Percentiles rank a stretch among this genome's conserved stretches.
Evolutionary conservation across 1,140 invertebrate species (phyloP).

Genomic region (Neodiprion pinetum): DNA sequence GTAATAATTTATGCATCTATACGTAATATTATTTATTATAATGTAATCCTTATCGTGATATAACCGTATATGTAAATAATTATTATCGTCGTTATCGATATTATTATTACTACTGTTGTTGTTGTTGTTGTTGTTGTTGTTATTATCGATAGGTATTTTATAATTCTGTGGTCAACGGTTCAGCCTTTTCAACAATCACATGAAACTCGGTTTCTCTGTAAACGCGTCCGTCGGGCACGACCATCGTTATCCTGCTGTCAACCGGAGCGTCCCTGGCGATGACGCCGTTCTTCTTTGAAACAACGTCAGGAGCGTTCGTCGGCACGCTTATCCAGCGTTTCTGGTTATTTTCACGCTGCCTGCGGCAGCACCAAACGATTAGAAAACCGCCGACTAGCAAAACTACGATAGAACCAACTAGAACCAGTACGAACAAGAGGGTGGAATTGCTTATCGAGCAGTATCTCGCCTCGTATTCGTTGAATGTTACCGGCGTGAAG

Average conservation of each 20-base stretch:
- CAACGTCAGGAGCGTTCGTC: conserved; percentile 54
- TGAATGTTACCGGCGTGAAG: conserved; percentile 37
- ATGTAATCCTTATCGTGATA: too few species aligned
- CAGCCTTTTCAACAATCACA: conserved; percentile 81
- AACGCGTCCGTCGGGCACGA: conserved; percentile 79
- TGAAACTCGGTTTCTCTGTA: conserved; percentile 86
- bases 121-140: background rate
- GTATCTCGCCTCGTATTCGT: conserved; percentile 44
- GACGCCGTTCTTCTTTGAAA: conserved; percentile 54
- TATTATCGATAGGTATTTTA: conserved; percentile 48
- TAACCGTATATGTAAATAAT: too few species aligned
- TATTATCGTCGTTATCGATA: too few species aligned
- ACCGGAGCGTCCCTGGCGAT: conserved; percentile 48
- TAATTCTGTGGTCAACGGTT: conserved; percentile 80
- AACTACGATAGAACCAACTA: conserved; percentile 35
- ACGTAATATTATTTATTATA: too few species aligned
- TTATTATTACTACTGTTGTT: too few species aligned
- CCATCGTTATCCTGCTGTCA: conserved; percentile 65
- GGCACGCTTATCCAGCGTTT: conserved; percentile 61
- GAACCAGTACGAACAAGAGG: conserved; percentile 43
- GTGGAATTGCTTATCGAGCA: conserved; percentile 47
- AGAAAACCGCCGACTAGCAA: conserved; percentile 37
- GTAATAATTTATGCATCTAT: too few species aligned
- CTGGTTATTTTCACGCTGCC: conserved; percentile 37
- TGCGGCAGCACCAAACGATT: conserved; percentile 44